Evolutionary conservation across 1,140 invertebrate species (phyloP), one percentile per base, ranked within the genome.

Genomic region (Daktulosphaira vitifoliae): DNA sequence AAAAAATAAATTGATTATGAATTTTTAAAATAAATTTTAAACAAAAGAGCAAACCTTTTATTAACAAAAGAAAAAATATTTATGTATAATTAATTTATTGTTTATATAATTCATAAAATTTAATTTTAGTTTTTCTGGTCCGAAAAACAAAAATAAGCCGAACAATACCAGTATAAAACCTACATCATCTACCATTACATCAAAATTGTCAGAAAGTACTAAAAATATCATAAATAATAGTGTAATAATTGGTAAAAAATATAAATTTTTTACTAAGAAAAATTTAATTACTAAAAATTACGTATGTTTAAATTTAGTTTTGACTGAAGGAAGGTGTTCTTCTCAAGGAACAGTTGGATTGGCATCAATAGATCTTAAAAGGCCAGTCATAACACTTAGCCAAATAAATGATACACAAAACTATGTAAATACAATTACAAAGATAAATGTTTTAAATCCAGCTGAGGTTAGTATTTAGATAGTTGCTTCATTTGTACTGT

Each of bases 311-410:
- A 39, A 62, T 54, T 2, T n/a, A 71, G 71, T 68, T 18, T 39
- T 72, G 1, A 71, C 87, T 6, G 86, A 90, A 76, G 92, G 92
- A 0, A 79, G 90, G 70, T 91, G 92, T 5, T 80, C 86, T 69
- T 89, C 91, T 1, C 78, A 83, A 67, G 87, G 88, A 52, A 91
- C 93, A 80, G 84, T 96, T 66, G 92, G 92, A 20, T 81, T 96
- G 68, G 89, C 91, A n/a, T 82, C 82, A 15, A 80, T 96, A 51
- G 86, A 94, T 76, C 72, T 92, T 3, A 80, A 81, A 46, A 80
- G 81, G 70, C 88, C 90, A 2, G 79, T 83, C 54, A 74, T 96
- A 39, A 79, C 84, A 8, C 75, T 96, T 1, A 89, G 83, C 68
- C 92, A 96, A 77, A 90, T 95, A 69, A 87, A 87, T 66, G 93